Evolutionary conservation across 2,113 vertebrate species (phyloP), one percentile per base, ranked within the genome.

Genomic region (Micronycteris hirsuta): DNA sequence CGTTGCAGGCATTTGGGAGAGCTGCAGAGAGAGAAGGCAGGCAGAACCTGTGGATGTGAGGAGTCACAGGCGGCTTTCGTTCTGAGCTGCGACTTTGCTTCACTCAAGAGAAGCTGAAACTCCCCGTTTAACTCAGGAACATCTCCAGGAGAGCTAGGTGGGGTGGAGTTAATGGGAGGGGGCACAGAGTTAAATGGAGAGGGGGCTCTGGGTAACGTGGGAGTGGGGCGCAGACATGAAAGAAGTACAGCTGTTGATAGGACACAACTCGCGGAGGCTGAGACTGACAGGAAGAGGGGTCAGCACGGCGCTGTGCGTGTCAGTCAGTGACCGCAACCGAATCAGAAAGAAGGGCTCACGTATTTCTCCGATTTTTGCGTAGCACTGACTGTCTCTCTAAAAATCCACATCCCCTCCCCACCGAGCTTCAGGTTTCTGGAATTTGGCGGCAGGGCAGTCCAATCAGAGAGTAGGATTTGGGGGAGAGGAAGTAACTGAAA

Each of bases 401-500:
- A 52, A 80, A 63, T 7, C 16, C 8, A 6, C 24, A n/a, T n/a
- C 6, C 38, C 2, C 7, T 68, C 89, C 3, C 31, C 7, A n/a
- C 24, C 49, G 80, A 81, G 58, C 43, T 58, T 92, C 19, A 90
- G 81, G 81, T 95, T 95, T 83, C 82, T 81, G 54, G 38, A 17
- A 52, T 16, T 88, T 95, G 84, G 90, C 92, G 92, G 71, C 28
- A 68, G 90, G 47, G 52, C 41, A 68, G 28, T 90, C 67, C 93
- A 93, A 80, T 88, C 92, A 82, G 58, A 92, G 70, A 95, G 47
- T 54, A 70, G 74, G 68, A 95, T 70, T 63, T 86, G 36, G 65
- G 70, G 54, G 70, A 90, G 54, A 77, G 47, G 73, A 89, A 93
- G 89, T 93, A 94, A 96, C 88, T 97, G 84, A 96, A 97, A 97